Percentiles rank a stretch among this genome's conserved stretches.
Conservation (phyloP, 1,140 invertebrate species). For the Zaprionus davidi region DNA sequence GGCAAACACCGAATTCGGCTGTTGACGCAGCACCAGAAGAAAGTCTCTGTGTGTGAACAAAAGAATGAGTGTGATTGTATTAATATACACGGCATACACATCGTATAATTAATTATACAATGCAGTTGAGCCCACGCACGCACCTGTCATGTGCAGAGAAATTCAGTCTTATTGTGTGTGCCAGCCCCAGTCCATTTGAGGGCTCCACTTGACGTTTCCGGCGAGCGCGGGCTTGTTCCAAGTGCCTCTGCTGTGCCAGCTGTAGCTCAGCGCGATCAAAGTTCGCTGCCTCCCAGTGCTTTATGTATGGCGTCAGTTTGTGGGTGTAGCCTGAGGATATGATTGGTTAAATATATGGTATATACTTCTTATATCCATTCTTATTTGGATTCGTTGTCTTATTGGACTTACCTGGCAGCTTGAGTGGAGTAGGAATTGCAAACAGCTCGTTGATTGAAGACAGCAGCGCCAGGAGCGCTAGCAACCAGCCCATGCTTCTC, state of each 20-base stretch:
- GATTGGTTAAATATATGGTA: not conserved
- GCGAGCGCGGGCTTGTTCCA: constrained; percentile 77
- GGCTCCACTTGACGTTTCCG: constrained; percentile 75
- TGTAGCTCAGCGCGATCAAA: constrained; percentile 77
- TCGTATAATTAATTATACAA: constrained; percentile 7
- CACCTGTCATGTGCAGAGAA: constrained; percentile 84
- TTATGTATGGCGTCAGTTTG: constrained; percentile 79
- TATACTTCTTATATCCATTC: too few species aligned
- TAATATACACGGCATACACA: constrained; percentile 12
- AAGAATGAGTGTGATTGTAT: constrained; percentile 23
- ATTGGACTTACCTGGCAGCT: constrained; percentile 73
- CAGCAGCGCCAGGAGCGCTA: constrained; percentile 72
- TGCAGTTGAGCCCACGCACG: constrained; percentile 42
- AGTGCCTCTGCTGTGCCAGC: constrained; percentile 75
- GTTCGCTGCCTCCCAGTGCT: constrained; percentile 83
- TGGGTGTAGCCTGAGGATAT: constrained; percentile 72
- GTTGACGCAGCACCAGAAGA: constrained; percentile 89
- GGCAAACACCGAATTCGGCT: constrained; percentile 90
- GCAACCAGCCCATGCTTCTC: constrained; percentile 75
- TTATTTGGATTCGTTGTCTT: not conserved
- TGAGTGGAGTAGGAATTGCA: constrained; percentile 77
- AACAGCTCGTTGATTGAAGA: constrained; percentile 70
- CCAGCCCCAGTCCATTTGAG: constrained; percentile 71
- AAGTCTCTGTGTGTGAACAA: constrained; percentile 90
- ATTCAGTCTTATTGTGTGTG: constrained; percentile 81